These are phyloP conservation scores for Menura novaehollandiae DNA, from an alignment of 2,113 vertebrate genomes.

Conservation along the genomic window DNA sequence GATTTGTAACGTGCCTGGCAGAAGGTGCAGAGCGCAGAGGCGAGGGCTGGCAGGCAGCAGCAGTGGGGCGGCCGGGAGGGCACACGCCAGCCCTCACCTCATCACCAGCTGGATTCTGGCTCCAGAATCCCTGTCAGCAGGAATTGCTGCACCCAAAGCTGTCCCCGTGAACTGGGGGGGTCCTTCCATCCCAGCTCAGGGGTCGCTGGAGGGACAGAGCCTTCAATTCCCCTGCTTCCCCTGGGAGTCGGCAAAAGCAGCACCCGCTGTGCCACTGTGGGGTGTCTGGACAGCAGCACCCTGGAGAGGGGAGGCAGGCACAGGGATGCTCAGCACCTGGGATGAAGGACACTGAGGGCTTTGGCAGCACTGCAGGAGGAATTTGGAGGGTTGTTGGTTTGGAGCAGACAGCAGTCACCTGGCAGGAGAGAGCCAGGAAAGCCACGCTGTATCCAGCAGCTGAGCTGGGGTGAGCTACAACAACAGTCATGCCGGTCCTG, in stretches of 20 bases:
- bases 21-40: neutral
- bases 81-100: rapidly evolving
- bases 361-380: rapidly evolving
- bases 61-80: rapidly evolving
- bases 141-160: neutral
- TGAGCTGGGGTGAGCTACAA: neutral
- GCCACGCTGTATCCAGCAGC: rapidly evolving
- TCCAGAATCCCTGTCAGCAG: neutral
- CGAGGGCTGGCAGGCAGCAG: neutral
- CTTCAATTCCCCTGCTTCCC: neutral
- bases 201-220: neutral
- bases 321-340: neutral
- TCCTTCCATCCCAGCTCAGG: neutral
- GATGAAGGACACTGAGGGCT: neutral
- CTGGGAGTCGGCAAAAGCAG: neutral
- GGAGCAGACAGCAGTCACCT: neutral
- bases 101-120: neutral
- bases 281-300: neutral
- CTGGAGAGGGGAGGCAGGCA: neutral
- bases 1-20: neutral
- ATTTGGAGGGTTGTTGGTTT: neutral
- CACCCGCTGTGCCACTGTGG: rapidly evolving
- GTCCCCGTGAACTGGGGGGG: rapidly evolving
- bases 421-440: neutral
- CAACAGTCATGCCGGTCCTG: neutral